These are phyloP conservation scores for Mormyrus proboscirostris DNA, from an alignment of 2,797 vertebrate genomes.

Conservation along the genomic window DNA sequence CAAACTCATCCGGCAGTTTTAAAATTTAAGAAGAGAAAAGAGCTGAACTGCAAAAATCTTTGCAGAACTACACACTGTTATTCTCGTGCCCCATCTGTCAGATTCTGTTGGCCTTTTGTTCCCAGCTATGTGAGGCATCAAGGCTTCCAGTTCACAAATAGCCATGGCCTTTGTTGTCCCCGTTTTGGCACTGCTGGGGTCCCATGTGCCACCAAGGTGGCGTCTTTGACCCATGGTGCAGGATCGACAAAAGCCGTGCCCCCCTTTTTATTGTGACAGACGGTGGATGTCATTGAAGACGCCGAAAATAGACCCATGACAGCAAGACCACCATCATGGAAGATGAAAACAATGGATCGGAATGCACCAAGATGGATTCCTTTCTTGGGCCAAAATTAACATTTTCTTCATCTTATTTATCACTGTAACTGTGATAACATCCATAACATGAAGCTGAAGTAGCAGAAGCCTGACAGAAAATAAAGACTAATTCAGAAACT, in stretches of 20 bases:
- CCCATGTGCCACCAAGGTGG: conserved; percentile 18
- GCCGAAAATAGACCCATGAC: conserved; percentile 49
- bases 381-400: conserved; percentile 32
- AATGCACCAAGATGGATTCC: conserved; percentile 27
- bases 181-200: conserved; percentile 28
- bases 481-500: not conserved
- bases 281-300: conserved; percentile 43
- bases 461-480: not conserved
- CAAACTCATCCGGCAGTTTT: not conserved
- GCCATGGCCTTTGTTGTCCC: conserved; percentile 41
- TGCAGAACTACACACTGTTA: conserved; percentile 41
- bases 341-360: conserved; percentile 30
- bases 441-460: not conserved
- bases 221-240: conserved; percentile 11
- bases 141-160: conserved; percentile 43
- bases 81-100: conserved; percentile 38
- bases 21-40: not conserved
- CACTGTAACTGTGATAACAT: conserved; percentile 27
- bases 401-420: conserved; percentile 10
- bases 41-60: conserved; percentile 45
- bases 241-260: conserved; percentile 34
- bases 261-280: conserved; percentile 35
- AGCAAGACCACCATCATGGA: conserved; percentile 17
- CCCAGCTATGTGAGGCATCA: conserved; percentile 46
- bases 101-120: conserved; percentile 25